Conservation (phyloP, 2,888 invertebrate species). For the Troilus luridus region DNA sequence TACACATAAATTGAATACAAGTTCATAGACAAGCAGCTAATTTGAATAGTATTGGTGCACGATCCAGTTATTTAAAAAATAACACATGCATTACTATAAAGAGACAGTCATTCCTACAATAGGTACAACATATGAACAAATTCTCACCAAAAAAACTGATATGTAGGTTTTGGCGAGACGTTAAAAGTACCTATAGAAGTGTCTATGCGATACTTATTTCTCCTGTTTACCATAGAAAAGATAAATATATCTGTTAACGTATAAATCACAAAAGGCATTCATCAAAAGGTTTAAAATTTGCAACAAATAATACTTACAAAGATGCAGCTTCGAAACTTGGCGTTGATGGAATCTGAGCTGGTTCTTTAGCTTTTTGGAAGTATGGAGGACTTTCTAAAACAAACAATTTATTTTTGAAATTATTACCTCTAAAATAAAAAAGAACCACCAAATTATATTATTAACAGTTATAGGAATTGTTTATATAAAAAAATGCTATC, state of each 20-base stretch:
- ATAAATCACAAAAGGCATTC: neutral
- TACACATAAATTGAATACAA: neutral
- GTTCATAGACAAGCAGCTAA: neutral
- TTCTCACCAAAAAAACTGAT: conserved; percentile 32
- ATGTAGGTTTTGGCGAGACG: conserved; percentile 1
- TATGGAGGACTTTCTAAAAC: conserved; percentile 26
- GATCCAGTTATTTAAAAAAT: neutral
- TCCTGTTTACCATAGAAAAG: neutral
- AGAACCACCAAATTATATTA: neutral
- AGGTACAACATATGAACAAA: neutral
- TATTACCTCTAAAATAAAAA: neutral
- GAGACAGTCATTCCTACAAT: neutral
- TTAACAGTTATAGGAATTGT: too few relatives aligned
- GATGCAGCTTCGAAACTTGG: neutral
- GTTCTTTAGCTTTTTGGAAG: neutral
- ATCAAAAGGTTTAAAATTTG: neutral
- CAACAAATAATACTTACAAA: neutral
- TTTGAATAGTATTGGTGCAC: neutral
- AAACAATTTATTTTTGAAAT: neutral
- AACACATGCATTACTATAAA: neutral
- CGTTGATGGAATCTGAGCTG: neutral
- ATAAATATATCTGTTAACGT: neutral
- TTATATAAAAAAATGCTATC: too few relatives aligned
- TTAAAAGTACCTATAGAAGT: neutral
- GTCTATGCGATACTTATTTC: conserved; percentile 30